Evolutionary conservation across 2,113 vertebrate genomes (phyloP), one percentile per base, ranked within the genome.

Genomic region (Ophthalmolycus amberensis): DNA sequence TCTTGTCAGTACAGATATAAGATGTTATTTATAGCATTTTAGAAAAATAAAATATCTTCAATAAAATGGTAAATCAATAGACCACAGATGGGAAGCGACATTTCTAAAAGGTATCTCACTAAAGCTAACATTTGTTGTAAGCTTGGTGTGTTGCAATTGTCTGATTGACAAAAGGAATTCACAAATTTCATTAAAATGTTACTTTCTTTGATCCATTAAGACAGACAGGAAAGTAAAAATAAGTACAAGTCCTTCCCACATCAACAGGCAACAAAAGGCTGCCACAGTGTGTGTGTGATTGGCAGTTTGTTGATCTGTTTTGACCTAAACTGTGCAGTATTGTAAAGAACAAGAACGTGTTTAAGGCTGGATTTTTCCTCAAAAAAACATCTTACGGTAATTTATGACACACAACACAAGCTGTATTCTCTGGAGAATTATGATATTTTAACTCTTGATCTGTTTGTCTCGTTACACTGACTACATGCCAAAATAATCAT

Each of bases 371-470:
- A 34, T 56, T 42, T 42, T 46, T 1, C 16, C 15, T 54, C 5
- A 7, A 50, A 25, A 46, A 25, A 68, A 27, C 40, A 52, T 44
- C 20, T 64, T 10, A 25, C 10, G n/a, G 22, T 10, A 46, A 42
- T 70, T 60, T 11, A 25, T 60, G 22, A 70, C 62, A 29, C 76
- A 52, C 1, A 75, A 44, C 29, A 46, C 32, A 75, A 75, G 60
- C 42, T 71, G 72, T 67, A 34, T 71, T 42, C 77, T 79, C 79
- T 9, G 0, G 77, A 64, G 77, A 63, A 7, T 27, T 25, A 3
- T 12, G 58, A 81, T 83, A 58, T 83, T 76, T 54, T 75, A 81
- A 89, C 83, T 68, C 46, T 27, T 82, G 71, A 88, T 40, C 34
- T 48, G 69, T 62, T 77, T 40, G 20, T 54, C 42, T 62, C n/a